Evolutionary conservation across 2,797 vertebrate species (phyloP), one percentile per base, ranked within the genome.

Genomic region (Acipenser ruthenus): DNA sequence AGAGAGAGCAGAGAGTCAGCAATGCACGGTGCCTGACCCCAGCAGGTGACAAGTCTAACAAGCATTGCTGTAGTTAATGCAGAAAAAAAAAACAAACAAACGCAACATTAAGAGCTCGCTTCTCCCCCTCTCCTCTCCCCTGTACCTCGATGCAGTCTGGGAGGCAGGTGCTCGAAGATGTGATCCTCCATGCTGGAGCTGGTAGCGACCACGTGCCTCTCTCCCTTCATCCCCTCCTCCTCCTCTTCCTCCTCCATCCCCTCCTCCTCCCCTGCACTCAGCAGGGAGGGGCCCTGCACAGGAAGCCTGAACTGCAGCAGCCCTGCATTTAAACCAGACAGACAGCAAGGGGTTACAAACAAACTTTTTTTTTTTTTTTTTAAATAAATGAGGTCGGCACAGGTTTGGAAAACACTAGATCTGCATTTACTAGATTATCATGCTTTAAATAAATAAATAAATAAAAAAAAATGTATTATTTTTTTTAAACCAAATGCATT

Each of bases 131-230:
- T n/a, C 55, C 55, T 13, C 9, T 13, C 6, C 37, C 15, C 49
- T n/a, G 72, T 82, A 98, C 97, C 97, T 85, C 91, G 87, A 72
- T 97, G 94, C 73, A 99, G 75, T 63, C 69, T 79, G 0, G 92
- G 91, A 8, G 96, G 93, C 68, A 99, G 84, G 66, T 89, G 89
- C 12, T 93, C 92, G 0, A 94, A 84, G 71, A 96, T 87, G 69
- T 89, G 87, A 1, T 95, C 90, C 60, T 94, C 89, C 8, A 75
- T 0, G 52, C 72, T 78, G 68, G 82, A 67, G 48, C 73, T 50
- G 11, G 72, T 68, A 9, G 75, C 55, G 56, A 64, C 47, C 63
- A 37, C 37, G 69, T 48, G 74, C 74, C 8, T 70, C 67, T 55
- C 71, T 73, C 67, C 72, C 71, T 0, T 71, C 77, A 63, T 75